Conservation (phyloP, 2,797 vertebrate genomes). For the Falco columbarius region DNA sequence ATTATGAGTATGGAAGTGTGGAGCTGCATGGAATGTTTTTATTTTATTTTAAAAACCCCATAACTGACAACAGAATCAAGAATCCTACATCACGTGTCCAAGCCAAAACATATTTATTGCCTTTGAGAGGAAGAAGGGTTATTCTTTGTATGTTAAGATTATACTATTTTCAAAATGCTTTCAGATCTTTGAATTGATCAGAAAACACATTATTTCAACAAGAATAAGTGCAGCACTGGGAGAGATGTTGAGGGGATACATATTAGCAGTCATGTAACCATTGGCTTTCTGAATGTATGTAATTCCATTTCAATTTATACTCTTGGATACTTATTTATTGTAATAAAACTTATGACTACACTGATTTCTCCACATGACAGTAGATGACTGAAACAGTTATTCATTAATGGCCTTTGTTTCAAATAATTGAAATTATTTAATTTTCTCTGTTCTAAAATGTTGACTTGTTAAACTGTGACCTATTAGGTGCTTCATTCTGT, state of each 20-base stretch:
- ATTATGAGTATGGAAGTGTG: not conserved
- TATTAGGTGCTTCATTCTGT: not conserved
- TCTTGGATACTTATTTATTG: not conserved
- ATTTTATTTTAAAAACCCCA: not conserved
- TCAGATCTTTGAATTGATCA: slow-evolving; percentile 35
- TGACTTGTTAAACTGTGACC: not conserved
- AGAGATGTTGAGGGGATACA: not conserved
- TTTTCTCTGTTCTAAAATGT: not conserved
- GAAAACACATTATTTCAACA: slow-evolving; percentile 45
- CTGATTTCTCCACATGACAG: not conserved
- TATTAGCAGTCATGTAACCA: not conserved
- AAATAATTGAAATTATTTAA: not conserved
- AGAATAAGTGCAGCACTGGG: not conserved
- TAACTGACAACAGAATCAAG: not conserved
- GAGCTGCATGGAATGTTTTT: not conserved
- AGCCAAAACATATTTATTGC: not conserved
- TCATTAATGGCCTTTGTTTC: not conserved
- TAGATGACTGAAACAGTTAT: not conserved
- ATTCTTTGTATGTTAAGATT: not conserved
- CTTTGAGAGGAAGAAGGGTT: not conserved
- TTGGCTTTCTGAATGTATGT: not conserved
- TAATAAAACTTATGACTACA: not conserved
- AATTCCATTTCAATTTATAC: not conserved
- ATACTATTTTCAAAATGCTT: not conserved
- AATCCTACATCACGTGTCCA: not conserved